phyloP scores from a whole-genome alignment of 2,888 invertebrate genomes.

The Athripsodes cinereus region DNA sequence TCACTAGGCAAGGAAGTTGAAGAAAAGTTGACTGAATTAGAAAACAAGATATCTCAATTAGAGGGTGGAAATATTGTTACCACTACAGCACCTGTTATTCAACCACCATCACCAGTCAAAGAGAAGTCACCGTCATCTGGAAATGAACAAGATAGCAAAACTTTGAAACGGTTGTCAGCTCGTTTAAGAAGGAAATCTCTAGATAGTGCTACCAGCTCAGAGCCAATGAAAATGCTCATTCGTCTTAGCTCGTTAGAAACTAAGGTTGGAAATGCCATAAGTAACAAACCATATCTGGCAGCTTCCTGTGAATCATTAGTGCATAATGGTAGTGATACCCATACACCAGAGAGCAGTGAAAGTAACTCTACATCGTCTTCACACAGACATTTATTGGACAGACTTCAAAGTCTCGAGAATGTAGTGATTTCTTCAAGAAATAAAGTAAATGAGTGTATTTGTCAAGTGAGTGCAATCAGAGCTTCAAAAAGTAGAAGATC shows the following conservation, averaged over 20 bases:
- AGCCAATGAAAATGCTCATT: conserved; percentile 75
- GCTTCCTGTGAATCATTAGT: conserved; percentile 55
- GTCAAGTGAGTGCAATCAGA: conserved; percentile 57
- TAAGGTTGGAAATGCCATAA: conserved; percentile 61
- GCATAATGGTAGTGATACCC: conserved; percentile 41
- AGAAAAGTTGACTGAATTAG: conserved; percentile 74
- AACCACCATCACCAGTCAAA: conserved; percentile 49
- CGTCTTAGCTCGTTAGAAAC: conserved; percentile 71
- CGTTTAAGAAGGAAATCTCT: conserved; percentile 66
- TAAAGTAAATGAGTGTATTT: conserved; percentile 62
- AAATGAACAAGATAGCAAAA: conserved; percentile 40
- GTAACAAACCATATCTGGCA: conserved; percentile 40
- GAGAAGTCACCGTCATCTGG: conserved; percentile 48
- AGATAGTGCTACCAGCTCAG: conserved; percentile 71
- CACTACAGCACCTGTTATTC: conserved; percentile 42
- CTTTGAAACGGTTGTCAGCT: conserved; percentile 49
- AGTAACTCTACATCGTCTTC: conserved; percentile 42
- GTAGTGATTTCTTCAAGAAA: conserved; percentile 58
- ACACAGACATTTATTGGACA: conserved; percentile 51
- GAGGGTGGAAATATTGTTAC: conserved; percentile 47
- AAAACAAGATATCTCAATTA: conserved; percentile 66
- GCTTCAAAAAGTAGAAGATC: conserved; percentile 57
- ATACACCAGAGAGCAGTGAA: conserved; percentile 36
- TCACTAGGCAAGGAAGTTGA: conserved; percentile 79
- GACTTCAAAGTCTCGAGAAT: conserved; percentile 55